These are phyloP conservation scores for Hydrozoanthus gracilis DNA, from an alignment of 92 coral and sea anemone genomes.

Conservation along the genomic window DNA sequence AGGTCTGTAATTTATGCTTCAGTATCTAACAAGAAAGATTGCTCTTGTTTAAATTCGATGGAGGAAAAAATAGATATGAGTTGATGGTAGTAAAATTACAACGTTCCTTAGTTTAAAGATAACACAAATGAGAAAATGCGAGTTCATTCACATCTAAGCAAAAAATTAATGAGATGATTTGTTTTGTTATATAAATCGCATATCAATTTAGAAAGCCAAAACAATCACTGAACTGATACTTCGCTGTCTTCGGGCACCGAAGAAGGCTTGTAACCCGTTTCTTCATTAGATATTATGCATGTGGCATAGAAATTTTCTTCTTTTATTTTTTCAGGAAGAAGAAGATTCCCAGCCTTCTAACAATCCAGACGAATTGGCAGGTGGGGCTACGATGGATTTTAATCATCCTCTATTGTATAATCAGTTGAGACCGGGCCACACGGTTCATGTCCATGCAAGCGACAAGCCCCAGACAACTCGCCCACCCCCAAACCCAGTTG, in stretches of 20 bases:
- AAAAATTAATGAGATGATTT: no score
- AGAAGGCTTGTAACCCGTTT: no score
- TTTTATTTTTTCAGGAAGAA: background rate
- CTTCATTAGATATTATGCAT: no score
- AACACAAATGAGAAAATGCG: no score
- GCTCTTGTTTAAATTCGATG: background rate
- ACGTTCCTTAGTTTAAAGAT: no score
- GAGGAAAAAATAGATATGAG: no score
- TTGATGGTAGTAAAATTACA: no score
- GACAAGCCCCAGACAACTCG: constrained; percentile 80
- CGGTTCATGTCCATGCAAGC: constrained; percentile 96
- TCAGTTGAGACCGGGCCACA: constrained; percentile 86
- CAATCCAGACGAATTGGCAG: constrained; percentile 66
- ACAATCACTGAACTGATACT: no score
- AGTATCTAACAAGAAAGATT: background rate
- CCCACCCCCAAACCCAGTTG: constrained; percentile 47
- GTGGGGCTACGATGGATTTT: constrained; percentile 49
- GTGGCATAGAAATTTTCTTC: background rate
- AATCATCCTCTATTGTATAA: constrained; percentile 61
- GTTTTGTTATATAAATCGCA: no score
- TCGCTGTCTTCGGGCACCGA: no score
- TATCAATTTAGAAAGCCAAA: no score
- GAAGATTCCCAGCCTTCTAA: constrained; percentile 67
- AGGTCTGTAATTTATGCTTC: background rate
- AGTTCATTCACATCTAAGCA: no score